Base-by-base conservation (phyloP, 2,113 vertebrate species). In the Maccullochella peelii region DNA sequence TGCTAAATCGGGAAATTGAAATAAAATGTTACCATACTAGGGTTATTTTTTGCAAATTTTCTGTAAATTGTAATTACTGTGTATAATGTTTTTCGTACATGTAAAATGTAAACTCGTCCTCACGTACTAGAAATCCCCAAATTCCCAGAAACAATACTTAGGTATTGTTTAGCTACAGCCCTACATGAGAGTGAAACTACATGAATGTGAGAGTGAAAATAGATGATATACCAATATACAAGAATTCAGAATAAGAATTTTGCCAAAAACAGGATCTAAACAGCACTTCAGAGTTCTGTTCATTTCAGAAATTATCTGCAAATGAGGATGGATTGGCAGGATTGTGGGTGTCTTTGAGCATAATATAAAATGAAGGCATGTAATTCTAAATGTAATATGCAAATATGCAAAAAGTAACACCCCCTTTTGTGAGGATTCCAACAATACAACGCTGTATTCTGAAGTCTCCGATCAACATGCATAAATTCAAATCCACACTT, bases 401-500 rank as follows among this genome's bases (percentile, higher is more conserved):
- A 79, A 68, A 67, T n/a, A n/a, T n/a, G n/a, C 0, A 27, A 47
- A 42, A 61, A 83, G 58, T 47, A 25, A 61, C 59, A 65, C 5
- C 23, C 11, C 63, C 42, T 67, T 68, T 72, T 72, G 33, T 80
- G 21, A 36, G 42, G 33, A 65, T 67, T 73, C 33, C 68, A 27
- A 81, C 70, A 75, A 38, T 52, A 77, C 33, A 16, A 10, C 0
- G 1, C 30, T 42, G 3, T 23, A 75, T 15, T 58, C 47, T 16
- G 2, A 67, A 73, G 49, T 47, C 76, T 61, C 42, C 21, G 6
- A 73, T n/a, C 20, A 21, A 52, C 6, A 73, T 33, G 38, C 30
- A 40, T 21, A 8, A 9, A 76, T 69, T 82, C 20, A 74, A 88
- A 73, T 62, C 52, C 68, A 58, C n/a, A 38, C 52, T 54, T 52